These are phyloP conservation scores for Penaeus chinensis DNA, from an alignment of 1,140 invertebrate species.

Conservation along the genomic window DNA sequence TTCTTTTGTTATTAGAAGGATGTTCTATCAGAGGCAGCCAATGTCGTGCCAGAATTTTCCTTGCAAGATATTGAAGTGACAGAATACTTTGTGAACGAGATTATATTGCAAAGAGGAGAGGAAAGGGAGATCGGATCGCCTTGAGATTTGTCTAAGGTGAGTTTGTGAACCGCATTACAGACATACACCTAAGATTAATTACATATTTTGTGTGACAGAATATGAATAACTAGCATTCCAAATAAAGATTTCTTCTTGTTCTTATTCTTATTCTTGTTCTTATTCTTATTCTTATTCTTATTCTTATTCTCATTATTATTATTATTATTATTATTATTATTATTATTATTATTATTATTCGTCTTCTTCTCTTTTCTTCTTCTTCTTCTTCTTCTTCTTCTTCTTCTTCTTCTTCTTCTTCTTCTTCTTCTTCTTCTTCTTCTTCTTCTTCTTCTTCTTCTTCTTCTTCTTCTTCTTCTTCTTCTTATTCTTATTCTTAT, in stretches of 20 bases:
- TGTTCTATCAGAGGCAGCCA: too few species aligned
- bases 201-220: too few species aligned
- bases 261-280: neutral
- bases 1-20: too few species aligned
- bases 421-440: neutral
- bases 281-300: neutral
- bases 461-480: neutral
- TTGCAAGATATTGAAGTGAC: too few species aligned
- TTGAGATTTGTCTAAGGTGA: too few species aligned
- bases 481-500: neutral
- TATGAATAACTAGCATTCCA: neutral
- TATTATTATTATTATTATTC: neutral
- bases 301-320: neutral
- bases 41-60: too few species aligned
- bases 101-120: too few species aligned
- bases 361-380: constrained; percentile 21
- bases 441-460: neutral
- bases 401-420: neutral
- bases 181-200: too few species aligned
- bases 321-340: neutral
- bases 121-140: too few species aligned
- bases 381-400: neutral
- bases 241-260: neutral
- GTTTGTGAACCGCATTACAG: too few species aligned
- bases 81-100: too few species aligned